These are phyloP conservation scores for Hypomecis punctinalis DNA, from an alignment of 2,888 invertebrate genomes.

Conservation along the genomic window DNA sequence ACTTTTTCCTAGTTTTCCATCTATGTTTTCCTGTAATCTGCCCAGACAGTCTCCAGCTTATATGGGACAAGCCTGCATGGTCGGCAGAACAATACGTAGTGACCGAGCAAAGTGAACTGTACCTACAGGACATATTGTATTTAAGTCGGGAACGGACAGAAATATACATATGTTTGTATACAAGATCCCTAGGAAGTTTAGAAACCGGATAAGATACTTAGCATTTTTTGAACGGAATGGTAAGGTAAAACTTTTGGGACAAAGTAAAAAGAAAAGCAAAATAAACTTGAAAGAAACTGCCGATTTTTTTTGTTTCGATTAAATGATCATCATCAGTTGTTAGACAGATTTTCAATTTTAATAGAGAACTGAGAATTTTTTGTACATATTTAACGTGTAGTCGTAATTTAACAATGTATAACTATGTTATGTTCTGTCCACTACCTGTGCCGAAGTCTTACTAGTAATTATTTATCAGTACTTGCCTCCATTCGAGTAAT, in stretches of 20 bases:
- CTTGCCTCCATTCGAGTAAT: too few relatives aligned
- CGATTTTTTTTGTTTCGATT: too few relatives aligned
- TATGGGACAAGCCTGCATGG: conserved; percentile 28
- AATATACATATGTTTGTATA: background rate
- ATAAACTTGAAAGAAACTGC: too few relatives aligned
- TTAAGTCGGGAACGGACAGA: background rate
- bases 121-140: conserved; percentile 6
- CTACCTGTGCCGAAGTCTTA: too few relatives aligned
- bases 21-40: conserved; percentile 12
- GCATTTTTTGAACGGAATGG: background rate
- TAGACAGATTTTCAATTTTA: too few relatives aligned
- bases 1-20: background rate
- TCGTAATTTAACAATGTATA: too few relatives aligned
- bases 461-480: too few relatives aligned
- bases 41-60: conserved; percentile 21
- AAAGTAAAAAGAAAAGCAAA: background rate
- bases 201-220: background rate
- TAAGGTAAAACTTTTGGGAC: too few relatives aligned
- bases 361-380: too few relatives aligned
- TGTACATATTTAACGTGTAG: too few relatives aligned
- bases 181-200: background rate
- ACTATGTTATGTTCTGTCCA: too few relatives aligned
- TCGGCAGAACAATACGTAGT: conserved; percentile 28
- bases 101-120: conserved; percentile 12
- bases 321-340: too few relatives aligned